These are phyloP conservation scores for Hofmannophila pseudospretella DNA, from an alignment of 2,888 invertebrate genomes.

Conservation along the genomic window DNA sequence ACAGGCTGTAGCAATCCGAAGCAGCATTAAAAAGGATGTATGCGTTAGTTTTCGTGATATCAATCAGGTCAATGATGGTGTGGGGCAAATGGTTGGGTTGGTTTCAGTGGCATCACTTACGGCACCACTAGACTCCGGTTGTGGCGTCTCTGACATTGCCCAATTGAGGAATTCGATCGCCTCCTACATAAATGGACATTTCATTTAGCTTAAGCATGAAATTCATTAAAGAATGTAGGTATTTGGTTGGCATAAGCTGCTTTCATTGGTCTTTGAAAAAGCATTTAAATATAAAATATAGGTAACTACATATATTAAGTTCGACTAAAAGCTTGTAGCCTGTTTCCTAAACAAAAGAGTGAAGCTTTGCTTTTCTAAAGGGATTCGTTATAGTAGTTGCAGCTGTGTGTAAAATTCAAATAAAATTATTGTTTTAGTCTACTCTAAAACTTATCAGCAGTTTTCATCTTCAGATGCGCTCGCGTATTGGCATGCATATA, in stretches of 20 bases:
- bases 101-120: slow-evolving; percentile 68
- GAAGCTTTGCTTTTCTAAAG: background rate
- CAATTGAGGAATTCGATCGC: slow-evolving; percentile 68
- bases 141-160: slow-evolving; percentile 62
- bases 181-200: slow-evolving; percentile 65
- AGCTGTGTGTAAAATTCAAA: no score
- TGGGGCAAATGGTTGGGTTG: slow-evolving; percentile 45
- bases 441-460: no score
- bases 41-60: slow-evolving; percentile 72
- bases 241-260: background rate
- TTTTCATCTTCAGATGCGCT: no score
- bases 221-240: background rate
- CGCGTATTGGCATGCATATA: no score
- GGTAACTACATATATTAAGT: no score
- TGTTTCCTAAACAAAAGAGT: background rate
- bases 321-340: background rate
- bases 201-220: slow-evolving; percentile 12
- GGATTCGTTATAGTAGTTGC: no score
- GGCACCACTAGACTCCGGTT: slow-evolving; percentile 65
- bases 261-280: background rate
- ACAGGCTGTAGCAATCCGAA: slow-evolving; percentile 72
- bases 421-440: no score
- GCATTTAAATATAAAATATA: no score
- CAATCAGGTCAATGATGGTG: slow-evolving; percentile 46
- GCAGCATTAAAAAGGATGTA: slow-evolving; percentile 69